A percentile compares a stretch with the other conserved stretches of the same genome.
These are phyloP conservation scores for Enteromius mattozi DNA, from an alignment of 2,797 vertebrate genomes.

Conservation along the genomic window DNA sequence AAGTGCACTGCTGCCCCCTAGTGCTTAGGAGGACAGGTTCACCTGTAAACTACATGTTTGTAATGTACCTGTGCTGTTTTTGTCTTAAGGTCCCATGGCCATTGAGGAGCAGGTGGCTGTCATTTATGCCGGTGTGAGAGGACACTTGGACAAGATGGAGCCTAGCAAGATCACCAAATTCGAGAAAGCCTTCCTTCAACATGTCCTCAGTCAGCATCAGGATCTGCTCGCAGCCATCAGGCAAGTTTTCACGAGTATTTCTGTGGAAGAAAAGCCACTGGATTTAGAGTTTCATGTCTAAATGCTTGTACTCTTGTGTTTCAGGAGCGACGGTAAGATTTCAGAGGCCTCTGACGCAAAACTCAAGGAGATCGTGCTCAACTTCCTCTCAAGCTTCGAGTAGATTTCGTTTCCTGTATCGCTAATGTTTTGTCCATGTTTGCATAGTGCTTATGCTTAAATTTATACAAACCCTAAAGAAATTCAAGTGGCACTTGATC, in stretches of 20 bases:
- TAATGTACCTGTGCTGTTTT: background rate
- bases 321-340: slow-evolving; percentile 88
- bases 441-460: slow-evolving; percentile 72
- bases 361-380: slow-evolving; percentile 91
- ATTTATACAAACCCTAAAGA: slow-evolving; percentile 76
- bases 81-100: slow-evolving; percentile 88
- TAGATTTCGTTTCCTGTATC: slow-evolving; percentile 46
- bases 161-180: slow-evolving; percentile 98
- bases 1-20: slow-evolving; percentile 62
- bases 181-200: slow-evolving; percentile 92
- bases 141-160: slow-evolving; percentile 96
- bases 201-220: slow-evolving; percentile 91
- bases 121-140: slow-evolving; percentile 96
- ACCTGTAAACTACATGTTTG: background rate
- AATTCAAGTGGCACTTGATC: slow-evolving; percentile 75
- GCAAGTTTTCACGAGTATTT: slow-evolving; percentile 67
- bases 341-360: slow-evolving; percentile 90
- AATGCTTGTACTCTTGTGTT: slow-evolving; percentile 51
- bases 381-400: slow-evolving; percentile 86
- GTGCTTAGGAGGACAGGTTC: background rate
- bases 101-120: slow-evolving; percentile 98
- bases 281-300: background rate
- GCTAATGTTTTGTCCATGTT: slow-evolving; percentile 71
- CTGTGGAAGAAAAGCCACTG: background rate
- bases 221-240: slow-evolving; percentile 86